A percentile compares a stretch with the other conserved stretches of the same genome.
Evolutionary conservation across 2,888 invertebrate genomes (phyloP).

Genomic region (Hirtodrosophila duncani): DNA sequence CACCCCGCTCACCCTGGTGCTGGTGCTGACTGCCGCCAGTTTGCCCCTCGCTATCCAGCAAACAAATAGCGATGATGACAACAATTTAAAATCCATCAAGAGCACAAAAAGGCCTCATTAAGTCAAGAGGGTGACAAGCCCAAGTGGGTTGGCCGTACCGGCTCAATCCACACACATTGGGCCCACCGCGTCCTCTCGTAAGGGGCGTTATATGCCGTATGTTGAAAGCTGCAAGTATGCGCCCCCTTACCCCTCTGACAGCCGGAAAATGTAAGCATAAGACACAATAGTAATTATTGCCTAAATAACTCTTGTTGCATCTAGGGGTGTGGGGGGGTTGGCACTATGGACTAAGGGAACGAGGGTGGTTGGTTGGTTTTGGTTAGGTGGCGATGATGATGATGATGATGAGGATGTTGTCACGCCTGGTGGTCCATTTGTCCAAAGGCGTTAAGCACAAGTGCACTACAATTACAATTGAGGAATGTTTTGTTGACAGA

Average conservation of each 20-base stretch:
- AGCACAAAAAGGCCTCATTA: constrained; percentile 73
- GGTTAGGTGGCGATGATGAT: constrained; percentile 4
- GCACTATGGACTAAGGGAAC: no score
- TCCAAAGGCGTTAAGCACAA: constrained; percentile 50
- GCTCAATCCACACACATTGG: constrained; percentile 3
- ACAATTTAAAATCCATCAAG: constrained; percentile 76
- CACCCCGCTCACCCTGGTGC: no score
- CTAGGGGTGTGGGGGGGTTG: background rate
- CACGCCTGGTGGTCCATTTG: constrained; percentile 53
- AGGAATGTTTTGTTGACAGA: background rate
- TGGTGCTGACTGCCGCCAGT: no score
- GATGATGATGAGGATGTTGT: constrained; percentile 16
- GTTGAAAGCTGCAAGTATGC: constrained; percentile 2
- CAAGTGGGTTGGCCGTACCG: constrained; percentile 28
- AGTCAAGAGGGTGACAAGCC: constrained; percentile 70
- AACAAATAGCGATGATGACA: constrained; percentile 71
- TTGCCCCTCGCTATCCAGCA: constrained; percentile 4
- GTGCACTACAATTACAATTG: constrained; percentile 36
- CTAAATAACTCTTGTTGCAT: constrained; percentile 63
- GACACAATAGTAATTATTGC: constrained; percentile 77
- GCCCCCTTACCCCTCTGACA: background rate
- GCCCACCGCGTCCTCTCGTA: no score
- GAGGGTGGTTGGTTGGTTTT: background rate
- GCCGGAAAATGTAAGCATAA: constrained; percentile 68
- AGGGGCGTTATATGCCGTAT: constrained; percentile 39